Percentiles rank a stretch among this genome's conserved stretches.
Evolutionary conservation across 2,113 vertebrate species (phyloP).

Genomic region (Myocastor coypus): DNA sequence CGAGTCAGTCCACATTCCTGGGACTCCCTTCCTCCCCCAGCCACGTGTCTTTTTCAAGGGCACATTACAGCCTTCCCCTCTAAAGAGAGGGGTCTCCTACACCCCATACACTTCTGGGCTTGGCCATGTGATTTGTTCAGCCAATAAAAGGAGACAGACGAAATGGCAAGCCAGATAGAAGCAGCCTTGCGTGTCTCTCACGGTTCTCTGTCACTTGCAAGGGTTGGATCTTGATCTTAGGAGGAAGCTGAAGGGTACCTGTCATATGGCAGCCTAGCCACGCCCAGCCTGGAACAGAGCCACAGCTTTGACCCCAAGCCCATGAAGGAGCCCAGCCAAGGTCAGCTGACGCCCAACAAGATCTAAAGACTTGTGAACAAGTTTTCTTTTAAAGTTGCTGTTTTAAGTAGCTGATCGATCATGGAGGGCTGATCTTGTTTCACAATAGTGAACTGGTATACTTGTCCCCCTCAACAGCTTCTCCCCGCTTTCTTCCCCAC

Average conservation of each 20-base stretch:
- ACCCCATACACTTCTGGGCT: neutral
- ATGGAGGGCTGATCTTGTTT: neutral
- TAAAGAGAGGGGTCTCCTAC: neutral
- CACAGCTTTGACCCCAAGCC: neutral
- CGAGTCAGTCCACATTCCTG: rapidly evolving
- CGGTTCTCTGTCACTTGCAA: neutral
- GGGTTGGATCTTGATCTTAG: neutral
- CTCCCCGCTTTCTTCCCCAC: no score
- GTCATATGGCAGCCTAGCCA: neutral
- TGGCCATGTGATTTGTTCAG: neutral
- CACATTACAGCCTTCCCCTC: no score
- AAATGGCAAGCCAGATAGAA: neutral
- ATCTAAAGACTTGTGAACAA: neutral
- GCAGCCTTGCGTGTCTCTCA: neutral
- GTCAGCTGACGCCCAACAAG: rapidly evolving
- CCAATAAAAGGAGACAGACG: neutral
- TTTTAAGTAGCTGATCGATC: neutral
- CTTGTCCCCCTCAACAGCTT: no score
- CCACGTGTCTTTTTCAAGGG: rapidly evolving
- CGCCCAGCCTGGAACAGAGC: no score
- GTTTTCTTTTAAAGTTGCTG: no score
- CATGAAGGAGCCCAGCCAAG: neutral
- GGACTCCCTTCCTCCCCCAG: neutral
- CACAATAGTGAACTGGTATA: neutral
- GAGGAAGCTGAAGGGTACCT: rapidly evolving